Percentiles rank a stretch among this genome's conserved stretches.
These are phyloP conservation scores for Disparrhopalites patrizii DNA, from an alignment of 2,888 invertebrate species.

Conservation along the genomic window DNA sequence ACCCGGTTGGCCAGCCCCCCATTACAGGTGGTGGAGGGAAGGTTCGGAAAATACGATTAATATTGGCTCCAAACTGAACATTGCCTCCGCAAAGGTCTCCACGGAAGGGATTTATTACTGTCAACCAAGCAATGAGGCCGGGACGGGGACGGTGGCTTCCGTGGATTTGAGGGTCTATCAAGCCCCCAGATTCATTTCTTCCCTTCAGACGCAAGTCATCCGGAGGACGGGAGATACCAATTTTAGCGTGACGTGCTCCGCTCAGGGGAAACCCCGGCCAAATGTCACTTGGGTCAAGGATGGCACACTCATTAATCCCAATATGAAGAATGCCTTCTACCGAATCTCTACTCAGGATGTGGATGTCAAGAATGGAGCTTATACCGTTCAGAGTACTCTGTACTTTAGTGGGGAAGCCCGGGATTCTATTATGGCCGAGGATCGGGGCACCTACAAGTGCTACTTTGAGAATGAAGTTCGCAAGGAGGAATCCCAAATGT, in stretches of 20 bases:
- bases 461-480: slow-evolving; percentile 85
- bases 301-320: slow-evolving; percentile 71
- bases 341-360: slow-evolving; percentile 74
- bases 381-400: slow-evolving; percentile 75
- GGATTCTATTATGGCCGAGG: slow-evolving; percentile 58
- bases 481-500: slow-evolving; percentile 82
- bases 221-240: slow-evolving; percentile 69
- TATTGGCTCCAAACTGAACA: slow-evolving; percentile 76
- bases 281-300: slow-evolving; percentile 82
- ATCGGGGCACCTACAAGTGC: slow-evolving; percentile 82
- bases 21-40: slow-evolving; percentile 80
- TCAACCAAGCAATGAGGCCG: slow-evolving; percentile 83
- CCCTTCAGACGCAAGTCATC: slow-evolving; percentile 76
- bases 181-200: slow-evolving; percentile 76
- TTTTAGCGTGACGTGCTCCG: slow-evolving; percentile 76
- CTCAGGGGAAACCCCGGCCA: slow-evolving; percentile 83
- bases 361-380: slow-evolving; percentile 72
- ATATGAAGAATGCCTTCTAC: slow-evolving; percentile 62
- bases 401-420: slow-evolving; percentile 75
- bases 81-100: slow-evolving; percentile 75
- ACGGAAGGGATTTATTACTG: slow-evolving; percentile 69
- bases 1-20: slow-evolving; percentile 88
- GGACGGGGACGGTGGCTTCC: slow-evolving; percentile 77
- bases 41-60: slow-evolving; percentile 64
- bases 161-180: slow-evolving; percentile 82